Base-by-base conservation (phyloP, 2,888 invertebrate genomes). In the Dendrolimus pini region DNA sequence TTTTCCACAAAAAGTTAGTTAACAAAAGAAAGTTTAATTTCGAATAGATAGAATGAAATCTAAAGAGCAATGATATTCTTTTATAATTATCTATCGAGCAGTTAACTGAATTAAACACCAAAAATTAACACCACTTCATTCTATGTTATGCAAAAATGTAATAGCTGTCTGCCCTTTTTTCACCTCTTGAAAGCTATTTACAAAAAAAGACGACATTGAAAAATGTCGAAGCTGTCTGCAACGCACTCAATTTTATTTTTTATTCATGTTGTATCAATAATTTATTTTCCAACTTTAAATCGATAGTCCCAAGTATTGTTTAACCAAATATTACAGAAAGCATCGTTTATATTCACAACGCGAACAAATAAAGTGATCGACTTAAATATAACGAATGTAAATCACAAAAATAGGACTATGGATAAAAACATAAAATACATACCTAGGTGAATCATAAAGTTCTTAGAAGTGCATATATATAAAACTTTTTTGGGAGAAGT, bases 81-180 rank as follows among this genome's bases (percentile, higher is more conserved):
- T 42, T 12, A 42, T 54, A 54, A 30, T 41, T 41, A 41, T 12
- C n/a, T 41, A 7, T n/a, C 54, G 12, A 41, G 54, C n/a, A 41
- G n/a, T 10, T 14, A 41, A 54, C 14, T 30, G 1, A n/a, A 41
- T 41, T 41, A n/a, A 54, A 54, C 12, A 41, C 9, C 54, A 41
- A 54, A 54, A 54, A 9, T 41, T 30, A 54, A 18, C 9, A 54
- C 41, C 41, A 42, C 30, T 30, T 30, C 6, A 30, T 30, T 30
- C 30, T 30, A 30, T 9, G 13, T 14, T 55, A 42, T 58, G 55
- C 56, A 56, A 57, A 59, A 57, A 53, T 53, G 47, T 65, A 64
- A 68, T 60, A 55, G 56, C 60, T 58, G 66, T 69, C 69, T 69
- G 68, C 66, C 70, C 72, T 74, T 71, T 55, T 64, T 53, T 68